Percentiles rank a stretch among this genome's conserved stretches.
Conservation (phyloP, 2,888 invertebrate genomes). For the Nebria salina region DNA sequence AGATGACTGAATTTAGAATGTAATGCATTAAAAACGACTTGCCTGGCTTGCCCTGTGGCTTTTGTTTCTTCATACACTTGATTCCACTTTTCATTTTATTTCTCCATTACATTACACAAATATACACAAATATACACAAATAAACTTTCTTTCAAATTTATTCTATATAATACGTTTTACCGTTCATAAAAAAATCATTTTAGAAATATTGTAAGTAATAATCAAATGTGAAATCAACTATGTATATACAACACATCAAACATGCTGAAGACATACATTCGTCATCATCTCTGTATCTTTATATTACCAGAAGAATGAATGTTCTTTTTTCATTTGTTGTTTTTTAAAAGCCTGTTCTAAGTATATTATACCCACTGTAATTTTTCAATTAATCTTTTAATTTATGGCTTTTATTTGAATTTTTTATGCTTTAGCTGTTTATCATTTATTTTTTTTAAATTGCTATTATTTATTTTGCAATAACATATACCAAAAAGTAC, state of each 20-base stretch:
- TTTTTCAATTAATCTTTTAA: slow-evolving; percentile 1
- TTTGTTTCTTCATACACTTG: slow-evolving; percentile 31
- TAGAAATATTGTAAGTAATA: not conserved
- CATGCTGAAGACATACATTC: not conserved
- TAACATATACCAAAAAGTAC: too few relatives aligned
- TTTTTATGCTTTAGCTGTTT: not conserved
- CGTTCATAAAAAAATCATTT: not conserved
- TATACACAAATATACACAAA: too few relatives aligned
- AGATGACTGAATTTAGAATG: slow-evolving; percentile 47
- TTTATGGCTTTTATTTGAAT: not conserved
- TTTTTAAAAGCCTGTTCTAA: slow-evolving; percentile 1
- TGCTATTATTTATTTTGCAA: not conserved
- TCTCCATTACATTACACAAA: too few relatives aligned
- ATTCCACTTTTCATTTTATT: not conserved
- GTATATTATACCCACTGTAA: not conserved
- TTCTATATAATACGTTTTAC: too few relatives aligned
- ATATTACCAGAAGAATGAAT: not conserved
- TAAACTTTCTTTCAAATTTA: too few relatives aligned
- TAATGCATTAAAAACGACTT: slow-evolving; percentile 43
- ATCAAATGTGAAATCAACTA: not conserved
- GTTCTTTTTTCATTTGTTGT: not conserved
- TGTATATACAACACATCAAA: not conserved
- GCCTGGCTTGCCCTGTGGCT: slow-evolving; percentile 16
- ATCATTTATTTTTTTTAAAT: not conserved
- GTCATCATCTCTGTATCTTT: not conserved